Evolutionary conservation across 2,113 vertebrate genomes (phyloP), one percentile per base, ranked within the genome.

Genomic region (Nicator chloris): DNA sequence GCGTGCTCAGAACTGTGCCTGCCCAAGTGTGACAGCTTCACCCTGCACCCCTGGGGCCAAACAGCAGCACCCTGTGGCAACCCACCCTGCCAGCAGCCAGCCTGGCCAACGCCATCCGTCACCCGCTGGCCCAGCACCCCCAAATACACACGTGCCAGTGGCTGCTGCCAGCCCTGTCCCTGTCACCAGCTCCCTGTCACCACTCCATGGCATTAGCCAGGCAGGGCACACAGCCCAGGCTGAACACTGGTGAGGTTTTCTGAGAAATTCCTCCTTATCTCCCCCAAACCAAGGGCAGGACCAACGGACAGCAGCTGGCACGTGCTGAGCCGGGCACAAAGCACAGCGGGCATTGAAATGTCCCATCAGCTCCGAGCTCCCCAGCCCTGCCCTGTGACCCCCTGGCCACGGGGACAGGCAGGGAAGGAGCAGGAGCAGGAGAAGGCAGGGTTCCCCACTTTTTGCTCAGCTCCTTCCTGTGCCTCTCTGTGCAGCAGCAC

Each of bases 221-320:
- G 49, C 71, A 84, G 65, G 35, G 47, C 77, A 59, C 2, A 3
- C 35, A 37, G 18, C 13, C n/a, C 13, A 4, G 51, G 39, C 56
- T 76, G 60, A 92, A 23, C 82, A 6, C 54, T 37, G 37, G 4
- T 11, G 60, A 30, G 53, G 35, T 53, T 88, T 94, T 84, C 88
- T 79, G 49, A 56, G 88, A 91, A 94, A 92, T 50, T 21, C 69
- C 45, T 33, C 40, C 12, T 90, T 85, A 88, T 61, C 91, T 93
- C n/a, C 64, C 37, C 65, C 27, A 83, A 42, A 60, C 9, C 65
- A 53, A 61, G 45, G 24, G 42, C 79, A 71, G 72, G 13, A 72
- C 44, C 66, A 91, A 83, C 51, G 42, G 88, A 31, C 56, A 61
- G 69, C 45, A 78, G 40, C 27, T 1, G 17, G 65, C 44, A 39